Base-by-base conservation (phyloP, 2,888 invertebrate species). In the Cacoxenus indagator region DNA sequence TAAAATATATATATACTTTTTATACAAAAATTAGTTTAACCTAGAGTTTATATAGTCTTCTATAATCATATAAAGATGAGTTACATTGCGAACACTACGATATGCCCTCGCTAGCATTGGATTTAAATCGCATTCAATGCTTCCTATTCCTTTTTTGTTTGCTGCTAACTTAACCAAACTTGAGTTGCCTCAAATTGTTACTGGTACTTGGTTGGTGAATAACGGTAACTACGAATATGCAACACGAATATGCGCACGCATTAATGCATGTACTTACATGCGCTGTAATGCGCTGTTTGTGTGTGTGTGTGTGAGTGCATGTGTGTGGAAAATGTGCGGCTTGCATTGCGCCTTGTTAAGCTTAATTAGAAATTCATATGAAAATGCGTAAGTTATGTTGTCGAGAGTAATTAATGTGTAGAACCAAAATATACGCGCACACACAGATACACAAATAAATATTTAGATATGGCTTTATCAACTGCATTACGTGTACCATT, bases 321-420 rank as follows among this genome's bases (percentile, higher is more conserved):
- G n/a, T 55, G 55, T 27, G n/a, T 27, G 22, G 27, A 46, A n/a
- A 14, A 11, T 55, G 31, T 73, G 73, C 48, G 73, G 73, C 66
- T 69, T 64, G 57, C 70, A 69, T n/a, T 68, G 68, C 67, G 54
- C 57, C 68, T 62, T 62, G 71, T 65, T 70, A 51, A 43, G 57
- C 55, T 65, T 74, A 74, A 74, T 74, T 74, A 66, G 70, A 71
- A 67, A 67, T 74, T 74, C 71, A 74, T 74, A 65, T n/a, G 57
- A 67, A 65, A 46, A 51, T 27, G 29, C 54, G 31, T 46, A 54
- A 31, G 65, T 59, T 59, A 59, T 59, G 59, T 22, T 51, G 59
- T 19, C 31, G 31, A 59, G 51, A 59, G 31, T 59, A 59, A 59
- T 59, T 59, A 59, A 59, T 59, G 59, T 59, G 9, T 31, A 31